A percentile compares a stretch with the other conserved stretches of the same genome.
phyloP scores from a whole-genome alignment of 2,113 vertebrate genomes.

The Nothoprocta perdicaria region DNA sequence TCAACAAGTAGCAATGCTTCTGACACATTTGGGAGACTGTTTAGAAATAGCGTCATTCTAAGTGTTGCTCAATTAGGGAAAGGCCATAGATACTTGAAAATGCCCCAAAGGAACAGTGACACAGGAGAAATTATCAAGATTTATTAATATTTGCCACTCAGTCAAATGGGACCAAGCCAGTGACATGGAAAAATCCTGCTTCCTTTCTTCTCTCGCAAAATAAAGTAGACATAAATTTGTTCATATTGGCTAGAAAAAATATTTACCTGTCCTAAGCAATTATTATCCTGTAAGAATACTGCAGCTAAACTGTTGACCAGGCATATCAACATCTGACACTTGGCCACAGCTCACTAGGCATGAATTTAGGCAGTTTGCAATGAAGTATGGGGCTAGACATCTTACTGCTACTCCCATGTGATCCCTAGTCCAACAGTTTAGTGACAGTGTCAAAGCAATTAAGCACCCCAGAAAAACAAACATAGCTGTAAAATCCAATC shows the following conservation, averaged over 20 bases:
- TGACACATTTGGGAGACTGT: slow-evolving; percentile 35
- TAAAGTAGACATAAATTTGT: slow-evolving; percentile 29
- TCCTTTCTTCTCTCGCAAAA: not conserved
- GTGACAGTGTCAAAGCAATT: slow-evolving; percentile 52
- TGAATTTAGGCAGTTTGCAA: not conserved
- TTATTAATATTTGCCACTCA: not conserved
- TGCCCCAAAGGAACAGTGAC: slow-evolving; percentile 9
- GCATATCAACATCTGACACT: slow-evolving; percentile 33
- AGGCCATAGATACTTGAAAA: slow-evolving; percentile 21
- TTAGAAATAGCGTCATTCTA: slow-evolving; percentile 49
- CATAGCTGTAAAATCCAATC: not conserved
- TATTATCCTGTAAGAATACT: not conserved
- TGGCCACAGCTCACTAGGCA: slow-evolving; percentile 25
- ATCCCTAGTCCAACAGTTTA: not conserved
- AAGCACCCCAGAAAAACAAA: slow-evolving; percentile 30
- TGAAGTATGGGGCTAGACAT: slow-evolving; percentile 52
- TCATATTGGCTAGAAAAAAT: slow-evolving; percentile 38
- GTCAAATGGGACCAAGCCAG: not conserved
- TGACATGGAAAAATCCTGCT: not conserved
- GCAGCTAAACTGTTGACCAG: slow-evolving; percentile 19
- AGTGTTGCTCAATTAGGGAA: slow-evolving; percentile 49
- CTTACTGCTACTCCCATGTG: slow-evolving; percentile 3
- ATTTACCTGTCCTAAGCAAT: slow-evolving; percentile 51
- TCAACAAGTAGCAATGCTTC: slow-evolving; percentile 29
- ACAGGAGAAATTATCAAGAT: not conserved